Base-by-base conservation (phyloP, 2,888 invertebrate genomes). In the Agriopis leucophaearia region DNA sequence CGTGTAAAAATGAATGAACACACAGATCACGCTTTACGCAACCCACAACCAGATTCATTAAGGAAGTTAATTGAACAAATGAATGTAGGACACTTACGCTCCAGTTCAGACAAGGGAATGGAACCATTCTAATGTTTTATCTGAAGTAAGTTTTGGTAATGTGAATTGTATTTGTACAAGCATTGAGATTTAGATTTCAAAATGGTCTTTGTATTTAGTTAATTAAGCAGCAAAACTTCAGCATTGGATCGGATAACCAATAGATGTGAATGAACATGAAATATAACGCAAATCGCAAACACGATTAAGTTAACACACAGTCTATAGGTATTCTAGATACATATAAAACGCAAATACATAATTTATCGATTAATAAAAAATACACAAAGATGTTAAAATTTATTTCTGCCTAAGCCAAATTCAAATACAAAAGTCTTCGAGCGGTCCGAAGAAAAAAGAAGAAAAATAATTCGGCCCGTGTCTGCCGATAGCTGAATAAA, bases 71-170 rank as follows among this genome's bases (percentile, higher is more conserved):
- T 82, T 76, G 76, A 74, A 75, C 74, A 76, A 81, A 79, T 75
- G 79, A 75, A 78, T 76, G 73, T 76, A 70, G 70, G 59, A 66
- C 64, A 71, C 62, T 73, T 77, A 78, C 78, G 81, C 71, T 79
- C 78, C 73, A 81, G 74, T 81, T 82, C 74, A 69, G 82, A 83
- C 81, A 76, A 80, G 81, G 77, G 81, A 81, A 81, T 68, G 81
- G 76, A 71, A 57, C 69, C 63, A 44, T 64, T 69, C 64, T 64
- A 61, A 62, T 57, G 71, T 77, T 80, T 76, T 77, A 83, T 36
- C 79, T 80, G 80, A 83, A 80, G 75, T 79, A 77, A 76, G 80
- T 77, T 83, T 78, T 72, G 73, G 79, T 78, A 80, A 80, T 80
- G 74, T 76, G 76, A 77, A 80, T 76, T 65, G 76, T 64, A 72